These are phyloP conservation scores for Gymnocephalus cernua DNA, from an alignment of 2,113 vertebrate genomes.

Conservation along the genomic window DNA sequence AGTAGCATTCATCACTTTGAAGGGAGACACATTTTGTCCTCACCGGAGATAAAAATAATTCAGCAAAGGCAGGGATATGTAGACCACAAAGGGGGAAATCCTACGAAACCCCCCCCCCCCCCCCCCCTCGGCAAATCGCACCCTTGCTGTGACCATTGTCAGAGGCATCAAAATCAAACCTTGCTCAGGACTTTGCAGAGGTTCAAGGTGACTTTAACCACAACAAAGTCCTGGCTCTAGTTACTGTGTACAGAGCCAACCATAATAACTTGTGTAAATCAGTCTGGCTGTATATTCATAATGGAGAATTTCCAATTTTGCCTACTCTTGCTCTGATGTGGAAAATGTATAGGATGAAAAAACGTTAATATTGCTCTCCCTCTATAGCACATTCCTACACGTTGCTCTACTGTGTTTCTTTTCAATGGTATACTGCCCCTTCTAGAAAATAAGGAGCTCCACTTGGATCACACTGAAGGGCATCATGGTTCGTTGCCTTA, in stretches of 20 bases:
- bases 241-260: neutral
- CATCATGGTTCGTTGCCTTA: constrained; percentile 29
- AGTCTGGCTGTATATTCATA: neutral
- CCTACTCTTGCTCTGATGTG: neutral
- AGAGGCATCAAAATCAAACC: constrained; percentile 14
- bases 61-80: too few species aligned
- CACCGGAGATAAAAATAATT: too few species aligned
- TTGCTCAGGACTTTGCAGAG: neutral
- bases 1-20: too few species aligned
- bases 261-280: neutral
- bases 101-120: too few species aligned
- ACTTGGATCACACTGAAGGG: constrained; percentile 21
- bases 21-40: too few species aligned
- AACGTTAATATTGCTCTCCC: neutral
- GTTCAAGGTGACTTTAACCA: constrained; percentile 5
- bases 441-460: constrained; percentile 13
- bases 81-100: too few species aligned
- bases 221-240: constrained; percentile 2
- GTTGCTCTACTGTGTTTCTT: neutral
- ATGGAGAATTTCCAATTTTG: neutral
- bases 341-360: constrained; percentile 5
- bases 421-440: neutral
- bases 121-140: too few species aligned
- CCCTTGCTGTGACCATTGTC: neutral
- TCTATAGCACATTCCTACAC: neutral